Conservation (phyloP, 1,140 invertebrate genomes). For the Stegodyphus mimosarum region DNA sequence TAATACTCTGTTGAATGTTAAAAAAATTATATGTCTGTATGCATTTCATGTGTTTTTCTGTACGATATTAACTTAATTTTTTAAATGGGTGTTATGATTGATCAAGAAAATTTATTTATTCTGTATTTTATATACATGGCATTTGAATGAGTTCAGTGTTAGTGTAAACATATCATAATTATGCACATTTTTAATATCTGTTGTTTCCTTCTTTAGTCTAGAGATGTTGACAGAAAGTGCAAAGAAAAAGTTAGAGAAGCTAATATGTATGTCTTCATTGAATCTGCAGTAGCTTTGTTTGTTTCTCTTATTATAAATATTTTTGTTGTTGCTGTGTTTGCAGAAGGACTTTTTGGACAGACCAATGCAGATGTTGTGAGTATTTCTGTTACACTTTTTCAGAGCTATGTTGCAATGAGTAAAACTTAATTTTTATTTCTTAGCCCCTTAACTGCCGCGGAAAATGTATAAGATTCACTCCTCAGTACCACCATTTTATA, state of each 20-base stretch:
- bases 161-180: neutral
- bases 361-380: conserved; percentile 79
- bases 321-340: conserved; percentile 90
- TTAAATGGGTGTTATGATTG: too few relatives aligned
- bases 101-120: neutral
- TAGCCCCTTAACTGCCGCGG: too few relatives aligned
- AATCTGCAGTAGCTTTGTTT: conserved; percentile 83
- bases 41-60: too few relatives aligned
- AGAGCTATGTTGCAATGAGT: too few relatives aligned
- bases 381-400: conserved; percentile 57
- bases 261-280: conserved; percentile 90
- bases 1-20: too few relatives aligned
- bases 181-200: neutral
- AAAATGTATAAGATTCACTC: too few relatives aligned
- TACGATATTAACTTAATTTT: too few relatives aligned
- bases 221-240: conserved; percentile 82
- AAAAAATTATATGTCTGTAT: too few relatives aligned
- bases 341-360: conserved; percentile 81
- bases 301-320: conserved; percentile 91
- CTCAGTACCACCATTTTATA: too few relatives aligned
- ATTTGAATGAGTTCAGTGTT: neutral
- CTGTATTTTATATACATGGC: neutral
- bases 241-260: conserved; percentile 82
- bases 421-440: too few relatives aligned
- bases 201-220: conserved; percentile 73